These are phyloP conservation scores for Pseudolaguvia tuberculata DNA, from an alignment of 2,113 vertebrate genomes.

Conservation along the genomic window DNA sequence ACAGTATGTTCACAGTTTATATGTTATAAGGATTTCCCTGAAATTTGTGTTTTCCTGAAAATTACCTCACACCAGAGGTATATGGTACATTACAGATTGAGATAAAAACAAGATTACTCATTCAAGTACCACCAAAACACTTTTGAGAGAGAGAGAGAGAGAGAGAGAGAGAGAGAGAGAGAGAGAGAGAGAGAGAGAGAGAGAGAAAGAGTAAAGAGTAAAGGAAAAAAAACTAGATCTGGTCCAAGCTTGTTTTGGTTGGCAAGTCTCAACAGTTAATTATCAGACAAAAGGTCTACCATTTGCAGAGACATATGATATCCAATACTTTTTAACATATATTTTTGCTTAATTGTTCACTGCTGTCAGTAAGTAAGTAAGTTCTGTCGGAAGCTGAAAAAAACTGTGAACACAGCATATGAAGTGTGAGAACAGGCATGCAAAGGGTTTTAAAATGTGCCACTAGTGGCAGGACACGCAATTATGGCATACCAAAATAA, in stretches of 20 bases:
- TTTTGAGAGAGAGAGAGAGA: neutral
- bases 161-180: too few species aligned
- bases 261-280: constrained; percentile 46
- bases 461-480: constrained; percentile 12
- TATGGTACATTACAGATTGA: constrained; percentile 19
- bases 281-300: constrained; percentile 43
- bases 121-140: constrained; percentile 16
- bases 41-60: neutral
- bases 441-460: constrained; percentile 19
- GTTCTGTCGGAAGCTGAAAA: constrained; percentile 22
- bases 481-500: neutral
- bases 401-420: constrained; percentile 18
- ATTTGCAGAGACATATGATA: constrained; percentile 28
- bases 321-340: constrained; percentile 36
- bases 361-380: constrained; percentile 30
- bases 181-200: neutral
- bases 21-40: constrained; percentile 15
- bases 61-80: constrained; percentile 6
- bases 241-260: constrained; percentile 45
- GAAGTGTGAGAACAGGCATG: neutral
- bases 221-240: too few species aligned
- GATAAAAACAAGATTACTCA: constrained; percentile 1
- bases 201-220: constrained; percentile 21
- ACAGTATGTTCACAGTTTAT: neutral
- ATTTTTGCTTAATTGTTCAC: constrained; percentile 40